Evolutionary conservation across 2,797 vertebrate species (phyloP), one percentile per base, ranked within the genome.

Genomic region (Xiphorhynchus erythropygius): DNA sequence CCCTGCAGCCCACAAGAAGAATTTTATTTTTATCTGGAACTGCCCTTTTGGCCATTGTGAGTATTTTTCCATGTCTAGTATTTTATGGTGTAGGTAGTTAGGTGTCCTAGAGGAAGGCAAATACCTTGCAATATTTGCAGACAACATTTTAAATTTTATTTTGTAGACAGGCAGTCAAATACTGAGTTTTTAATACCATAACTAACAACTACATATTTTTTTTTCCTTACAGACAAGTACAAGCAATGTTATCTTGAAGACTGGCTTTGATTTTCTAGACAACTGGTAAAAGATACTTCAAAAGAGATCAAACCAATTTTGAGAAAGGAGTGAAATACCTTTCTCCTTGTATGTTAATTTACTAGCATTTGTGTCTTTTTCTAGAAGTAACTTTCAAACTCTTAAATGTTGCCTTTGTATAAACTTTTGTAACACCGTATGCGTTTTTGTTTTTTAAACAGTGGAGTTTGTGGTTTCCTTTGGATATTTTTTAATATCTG

Each of bases 231-330:
- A 99, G 99, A 99, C 98, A 91, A 99, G 98, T 97, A 98, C 99
- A 25, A 99, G 98, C 98, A 99, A 92, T 93, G 97, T 93, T 96
- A 97, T 99, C 97, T 98, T 99, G 98, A 99, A 99, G 99, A 99
- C 99, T 2, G 99, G 99, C 79, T 99, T 99, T 88, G 99, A 99
- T 97, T 99, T 99, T 98, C 97, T 99, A 93, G 99, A 99, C 98
- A 99, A 99, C 97, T 99, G 99, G 99, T 99, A 99, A 98, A 95
- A 96, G 73, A 79, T 82, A 37, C 67, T 91, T 89, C 79, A 62
- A 50, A 87, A 74, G 76, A 75, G 50, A 91, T 93, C 35, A 30
- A 62, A 92, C 47, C 35, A 80, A n/a, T 92, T 79, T 79, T 18
- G 82, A 52, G 50, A 81, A 93, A 94, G 87, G 89, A 84, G 53